phyloP scores from a whole-genome alignment of 2,888 invertebrate species.

The Phortica magna region DNA sequence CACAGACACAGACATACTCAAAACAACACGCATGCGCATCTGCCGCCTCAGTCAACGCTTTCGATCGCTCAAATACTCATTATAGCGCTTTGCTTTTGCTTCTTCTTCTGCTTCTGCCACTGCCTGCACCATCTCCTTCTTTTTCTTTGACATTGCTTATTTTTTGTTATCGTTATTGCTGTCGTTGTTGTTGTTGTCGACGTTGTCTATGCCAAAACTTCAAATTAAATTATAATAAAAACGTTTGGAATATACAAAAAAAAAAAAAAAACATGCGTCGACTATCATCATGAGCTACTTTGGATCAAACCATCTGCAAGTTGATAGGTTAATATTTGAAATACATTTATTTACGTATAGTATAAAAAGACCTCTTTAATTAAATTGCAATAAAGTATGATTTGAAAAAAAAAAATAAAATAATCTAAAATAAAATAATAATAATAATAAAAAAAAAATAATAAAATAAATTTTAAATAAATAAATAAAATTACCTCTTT shows the following conservation, averaged over 20 bases:
- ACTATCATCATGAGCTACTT: not conserved
- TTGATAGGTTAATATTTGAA: too few relatives aligned
- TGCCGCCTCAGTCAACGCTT: slow-evolving; percentile 12
- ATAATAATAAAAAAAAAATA: too few relatives aligned
- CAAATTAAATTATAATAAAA: slow-evolving; percentile 25
- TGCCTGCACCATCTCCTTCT: not conserved
- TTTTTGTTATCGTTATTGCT: slow-evolving; percentile 2
- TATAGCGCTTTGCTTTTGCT: not conserved
- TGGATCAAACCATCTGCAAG: too few relatives aligned
- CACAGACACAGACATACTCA: not conserved
- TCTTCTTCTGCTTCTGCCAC: not conserved
- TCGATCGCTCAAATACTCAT: not conserved
- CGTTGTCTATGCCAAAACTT: not conserved
- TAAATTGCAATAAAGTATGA: too few relatives aligned
- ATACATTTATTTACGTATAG: too few relatives aligned
- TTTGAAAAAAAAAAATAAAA: too few relatives aligned
- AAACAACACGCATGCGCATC: not conserved
- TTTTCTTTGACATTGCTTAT: not conserved
- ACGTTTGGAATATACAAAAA: slow-evolving; percentile 1
- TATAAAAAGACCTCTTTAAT: too few relatives aligned
- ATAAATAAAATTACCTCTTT: too few relatives aligned
- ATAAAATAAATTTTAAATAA: too few relatives aligned
- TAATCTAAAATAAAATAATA: too few relatives aligned
- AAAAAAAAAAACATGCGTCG: slow-evolving; percentile 1
- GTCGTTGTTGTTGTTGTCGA: not conserved